A percentile compares a stretch with the other conserved stretches of the same genome.
These are phyloP conservation scores for Drosophila lini DNA, from an alignment of 1,140 invertebrate genomes.

Conservation along the genomic window DNA sequence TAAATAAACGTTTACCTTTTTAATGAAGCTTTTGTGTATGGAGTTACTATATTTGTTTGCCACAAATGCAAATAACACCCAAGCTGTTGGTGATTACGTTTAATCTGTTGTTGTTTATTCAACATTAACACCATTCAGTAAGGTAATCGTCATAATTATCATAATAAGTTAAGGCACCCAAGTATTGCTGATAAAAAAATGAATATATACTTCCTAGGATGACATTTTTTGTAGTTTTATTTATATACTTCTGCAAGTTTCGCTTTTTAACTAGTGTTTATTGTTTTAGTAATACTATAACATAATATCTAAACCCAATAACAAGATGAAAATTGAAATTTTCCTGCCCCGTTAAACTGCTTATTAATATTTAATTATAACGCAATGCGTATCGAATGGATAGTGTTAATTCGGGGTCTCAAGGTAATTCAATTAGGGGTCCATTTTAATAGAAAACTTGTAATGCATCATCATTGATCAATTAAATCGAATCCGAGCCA, in stretches of 20 bases:
- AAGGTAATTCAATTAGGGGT: constrained; percentile 29
- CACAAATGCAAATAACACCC: not conserved
- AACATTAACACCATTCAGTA: constrained; percentile 7
- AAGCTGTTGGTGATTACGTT: constrained; percentile 2
- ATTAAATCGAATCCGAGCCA: constrained; percentile 19
- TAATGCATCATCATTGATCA: constrained; percentile 44
- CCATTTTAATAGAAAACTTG: constrained; percentile 23
- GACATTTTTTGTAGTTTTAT: too few relatives aligned
- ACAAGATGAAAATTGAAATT: constrained; percentile 14
- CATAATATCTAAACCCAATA: too few relatives aligned
- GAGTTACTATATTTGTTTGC: constrained; percentile 4
- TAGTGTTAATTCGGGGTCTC: constrained; percentile 28
- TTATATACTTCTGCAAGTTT: too few relatives aligned
- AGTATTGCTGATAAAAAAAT: not conserved
- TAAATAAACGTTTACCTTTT: constrained; percentile 8
- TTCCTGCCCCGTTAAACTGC: not conserved
- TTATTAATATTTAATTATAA: constrained; percentile 25
- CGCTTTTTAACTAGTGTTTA: too few relatives aligned
- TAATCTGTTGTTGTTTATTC: constrained; percentile 15
- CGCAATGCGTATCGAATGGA: constrained; percentile 34
- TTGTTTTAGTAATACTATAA: too few relatives aligned
- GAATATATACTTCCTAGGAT: too few relatives aligned
- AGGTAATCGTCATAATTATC: constrained; percentile 5
- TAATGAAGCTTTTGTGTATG: not conserved
- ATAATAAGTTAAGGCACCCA: not conserved